Conservation (phyloP, 2,888 invertebrate genomes). For the Eilema sororculum region DNA sequence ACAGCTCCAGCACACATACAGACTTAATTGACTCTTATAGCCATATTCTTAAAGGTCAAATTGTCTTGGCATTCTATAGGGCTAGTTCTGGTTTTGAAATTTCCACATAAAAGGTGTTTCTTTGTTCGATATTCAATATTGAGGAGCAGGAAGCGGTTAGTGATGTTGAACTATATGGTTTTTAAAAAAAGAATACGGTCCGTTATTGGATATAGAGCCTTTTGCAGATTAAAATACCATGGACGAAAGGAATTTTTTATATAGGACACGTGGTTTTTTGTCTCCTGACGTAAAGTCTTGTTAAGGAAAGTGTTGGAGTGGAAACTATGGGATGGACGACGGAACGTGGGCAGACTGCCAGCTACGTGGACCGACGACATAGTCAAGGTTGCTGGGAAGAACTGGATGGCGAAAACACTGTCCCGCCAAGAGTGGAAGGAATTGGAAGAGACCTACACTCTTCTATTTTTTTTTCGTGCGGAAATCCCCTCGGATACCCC, state of each 20-base stretch:
- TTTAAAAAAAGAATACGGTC: conserved; percentile 6
- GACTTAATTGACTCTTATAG: conserved; percentile 59
- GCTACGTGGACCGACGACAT: too few relatives aligned
- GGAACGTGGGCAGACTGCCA: too few relatives aligned
- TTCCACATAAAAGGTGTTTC: conserved; percentile 19
- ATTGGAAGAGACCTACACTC: too few relatives aligned
- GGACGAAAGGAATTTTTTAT: not conserved
- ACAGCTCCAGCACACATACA: conserved; percentile 35
- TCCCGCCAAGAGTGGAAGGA: too few relatives aligned
- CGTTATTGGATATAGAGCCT: conserved; percentile 2
- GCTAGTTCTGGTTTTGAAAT: conserved; percentile 36
- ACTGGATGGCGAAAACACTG: too few relatives aligned
- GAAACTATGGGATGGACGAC: too few relatives aligned
- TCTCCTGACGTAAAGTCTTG: too few relatives aligned
- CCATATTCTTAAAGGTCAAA: conserved; percentile 57
- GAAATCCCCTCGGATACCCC: too few relatives aligned
- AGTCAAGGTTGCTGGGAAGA: too few relatives aligned
- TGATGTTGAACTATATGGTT: conserved; percentile 7
- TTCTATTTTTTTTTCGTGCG: too few relatives aligned
- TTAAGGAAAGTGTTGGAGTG: too few relatives aligned
- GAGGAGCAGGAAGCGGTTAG: conserved; percentile 34
- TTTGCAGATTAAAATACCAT: not conserved
- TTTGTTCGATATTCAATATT: conserved; percentile 35
- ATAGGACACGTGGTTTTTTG: too few relatives aligned
- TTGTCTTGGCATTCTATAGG: conserved; percentile 47